Conservation (phyloP, 2,888 invertebrate species). For the Germaria angustata region DNA sequence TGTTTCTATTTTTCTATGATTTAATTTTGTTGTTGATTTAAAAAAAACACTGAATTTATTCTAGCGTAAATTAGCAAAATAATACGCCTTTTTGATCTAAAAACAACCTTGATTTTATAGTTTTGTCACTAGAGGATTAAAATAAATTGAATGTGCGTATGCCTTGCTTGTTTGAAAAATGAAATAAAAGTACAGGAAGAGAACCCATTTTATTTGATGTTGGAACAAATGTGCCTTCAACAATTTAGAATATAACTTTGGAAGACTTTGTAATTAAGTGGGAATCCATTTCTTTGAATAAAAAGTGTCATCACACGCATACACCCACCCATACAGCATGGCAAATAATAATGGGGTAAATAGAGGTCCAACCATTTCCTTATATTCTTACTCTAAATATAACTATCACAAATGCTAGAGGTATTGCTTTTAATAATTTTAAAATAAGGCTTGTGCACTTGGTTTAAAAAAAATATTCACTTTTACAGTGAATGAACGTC, state of each 20-base stretch:
- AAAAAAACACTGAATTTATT: slow-evolving; percentile 36
- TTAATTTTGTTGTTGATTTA: slow-evolving; percentile 26
- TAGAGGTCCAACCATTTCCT: no score
- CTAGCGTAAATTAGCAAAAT: slow-evolving; percentile 10
- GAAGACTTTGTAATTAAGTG: not conserved
- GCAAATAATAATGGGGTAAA: not conserved
- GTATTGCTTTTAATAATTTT: no score
- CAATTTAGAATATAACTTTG: not conserved
- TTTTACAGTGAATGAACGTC: no score
- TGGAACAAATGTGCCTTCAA: not conserved
- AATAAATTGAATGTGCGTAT: slow-evolving; percentile 22
- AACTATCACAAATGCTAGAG: no score
- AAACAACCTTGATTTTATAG: slow-evolving; percentile 40
- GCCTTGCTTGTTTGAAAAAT: not conserved
- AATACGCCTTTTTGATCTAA: slow-evolving; percentile 37
- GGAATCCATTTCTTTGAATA: not conserved
- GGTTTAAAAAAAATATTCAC: no score
- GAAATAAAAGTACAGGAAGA: not conserved
- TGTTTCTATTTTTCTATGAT: slow-evolving; percentile 8
- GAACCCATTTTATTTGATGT: not conserved
- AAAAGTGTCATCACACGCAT: not conserved
- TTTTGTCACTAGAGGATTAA: slow-evolving; percentile 28
- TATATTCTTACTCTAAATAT: no score
- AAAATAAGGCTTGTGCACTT: no score
- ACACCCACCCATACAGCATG: not conserved